Percentiles rank a stretch among this genome's conserved stretches.
These are phyloP conservation scores for Menura novaehollandiae DNA, from an alignment of 2,113 vertebrate genomes.

Conservation along the genomic window DNA sequence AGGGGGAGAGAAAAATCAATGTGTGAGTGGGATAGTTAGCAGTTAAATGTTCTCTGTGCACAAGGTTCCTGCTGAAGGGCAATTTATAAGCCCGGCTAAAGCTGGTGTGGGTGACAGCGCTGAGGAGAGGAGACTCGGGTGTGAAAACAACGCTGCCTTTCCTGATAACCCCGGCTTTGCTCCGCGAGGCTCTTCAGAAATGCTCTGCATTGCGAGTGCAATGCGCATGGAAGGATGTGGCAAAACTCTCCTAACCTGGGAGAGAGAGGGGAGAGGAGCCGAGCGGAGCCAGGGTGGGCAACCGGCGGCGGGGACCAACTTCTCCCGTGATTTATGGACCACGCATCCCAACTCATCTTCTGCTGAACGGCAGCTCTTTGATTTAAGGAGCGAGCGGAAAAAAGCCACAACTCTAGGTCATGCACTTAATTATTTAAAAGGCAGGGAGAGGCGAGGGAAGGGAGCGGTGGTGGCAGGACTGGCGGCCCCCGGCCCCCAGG, in stretches of 20 bases:
- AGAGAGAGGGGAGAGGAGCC: not conserved
- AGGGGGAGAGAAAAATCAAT: conserved; percentile 35
- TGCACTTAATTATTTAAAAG: not conserved
- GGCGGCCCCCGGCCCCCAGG: not conserved
- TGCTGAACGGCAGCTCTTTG: not conserved
- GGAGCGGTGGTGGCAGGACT: not conserved
- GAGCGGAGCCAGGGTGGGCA: not conserved
- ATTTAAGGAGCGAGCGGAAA: not conserved
- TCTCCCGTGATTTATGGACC: not conserved
- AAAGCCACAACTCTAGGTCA: not conserved
- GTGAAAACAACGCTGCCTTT: not conserved
- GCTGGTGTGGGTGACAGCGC: not conserved
- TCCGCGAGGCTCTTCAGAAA: conserved; percentile 41
- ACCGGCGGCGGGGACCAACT: conserved; percentile 1
- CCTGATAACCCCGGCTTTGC: not conserved
- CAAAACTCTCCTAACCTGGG: conserved; percentile 24
- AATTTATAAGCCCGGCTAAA: conserved; percentile 18
- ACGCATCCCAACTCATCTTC: not conserved
- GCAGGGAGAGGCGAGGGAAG: not conserved
- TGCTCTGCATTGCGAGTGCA: conserved; percentile 50
- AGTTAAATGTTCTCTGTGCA: not conserved
- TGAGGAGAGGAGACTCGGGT: not conserved
- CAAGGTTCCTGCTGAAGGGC: conserved; percentile 6
- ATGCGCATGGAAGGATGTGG: conserved; percentile 45
- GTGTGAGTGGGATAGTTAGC: not conserved